Evolutionary conservation across 1,140 invertebrate species (phyloP).

Genomic region (Octopus sinensis): DNA sequence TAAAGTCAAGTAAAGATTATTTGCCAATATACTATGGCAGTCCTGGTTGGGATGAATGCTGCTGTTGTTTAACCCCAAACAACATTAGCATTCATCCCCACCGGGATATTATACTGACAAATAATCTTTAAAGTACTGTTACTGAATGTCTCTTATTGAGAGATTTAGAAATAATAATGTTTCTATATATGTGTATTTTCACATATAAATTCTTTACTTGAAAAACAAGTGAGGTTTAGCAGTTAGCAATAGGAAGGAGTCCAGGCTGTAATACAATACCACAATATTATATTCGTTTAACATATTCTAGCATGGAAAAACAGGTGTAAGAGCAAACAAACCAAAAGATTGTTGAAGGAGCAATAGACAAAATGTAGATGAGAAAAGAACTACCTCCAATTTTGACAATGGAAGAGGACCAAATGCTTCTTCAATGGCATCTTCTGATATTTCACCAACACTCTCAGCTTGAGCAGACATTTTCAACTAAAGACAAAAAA

Average conservation of each 20-base stretch:
- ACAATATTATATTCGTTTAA: neutral
- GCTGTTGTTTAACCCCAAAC: too few relatives aligned
- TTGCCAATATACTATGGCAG: too few relatives aligned
- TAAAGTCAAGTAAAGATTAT: too few relatives aligned
- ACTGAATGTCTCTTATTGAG: too few relatives aligned
- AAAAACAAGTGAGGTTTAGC: neutral
- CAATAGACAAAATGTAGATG: neutral
- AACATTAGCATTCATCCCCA: too few relatives aligned
- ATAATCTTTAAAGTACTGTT: too few relatives aligned
- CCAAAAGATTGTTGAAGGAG: neutral
- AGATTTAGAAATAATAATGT: too few relatives aligned
- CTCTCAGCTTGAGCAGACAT: constrained; percentile 20
- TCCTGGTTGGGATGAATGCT: too few relatives aligned
- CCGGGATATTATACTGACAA: too few relatives aligned
- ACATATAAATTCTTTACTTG: neutral
- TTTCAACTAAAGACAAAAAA: neutral
- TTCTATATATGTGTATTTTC: neutral
- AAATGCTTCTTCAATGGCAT: constrained; percentile 48
- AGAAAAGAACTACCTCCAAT: constrained; percentile 43
- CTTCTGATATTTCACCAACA: constrained; percentile 16
- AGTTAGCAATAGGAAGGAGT: neutral
- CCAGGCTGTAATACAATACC: neutral
- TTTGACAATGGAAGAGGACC: constrained; percentile 47
- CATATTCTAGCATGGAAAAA: neutral
- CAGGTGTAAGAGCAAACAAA: neutral